These are phyloP conservation scores for Macheiramphus alcinus DNA, from an alignment of 2,113 vertebrate species.

Conservation along the genomic window DNA sequence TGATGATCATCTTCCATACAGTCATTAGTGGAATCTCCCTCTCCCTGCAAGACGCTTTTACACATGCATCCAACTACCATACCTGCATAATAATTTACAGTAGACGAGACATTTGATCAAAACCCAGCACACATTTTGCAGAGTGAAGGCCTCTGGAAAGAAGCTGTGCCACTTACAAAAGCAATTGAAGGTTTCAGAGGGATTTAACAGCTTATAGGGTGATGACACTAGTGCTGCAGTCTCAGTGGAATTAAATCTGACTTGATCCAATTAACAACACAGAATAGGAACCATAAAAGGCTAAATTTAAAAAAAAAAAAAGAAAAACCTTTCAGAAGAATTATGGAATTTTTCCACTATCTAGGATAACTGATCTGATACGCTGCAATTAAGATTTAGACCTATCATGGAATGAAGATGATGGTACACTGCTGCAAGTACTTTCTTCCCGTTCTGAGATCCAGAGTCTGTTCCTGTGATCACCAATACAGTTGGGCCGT, in stretches of 20 bases:
- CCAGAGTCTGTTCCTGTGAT: background rate
- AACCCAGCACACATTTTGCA: background rate
- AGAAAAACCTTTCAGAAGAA: background rate
- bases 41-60: background rate
- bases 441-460: background rate
- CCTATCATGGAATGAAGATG: background rate
- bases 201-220: background rate
- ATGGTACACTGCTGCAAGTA: background rate
- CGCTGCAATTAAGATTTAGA: background rate
- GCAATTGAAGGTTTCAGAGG: background rate
- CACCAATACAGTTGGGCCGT: accelerated
- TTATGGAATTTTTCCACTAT: background rate
- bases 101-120: background rate
- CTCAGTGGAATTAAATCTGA: slow-evolving; percentile 2
- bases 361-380: background rate
- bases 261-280: background rate
- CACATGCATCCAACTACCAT: background rate
- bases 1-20: background rate
- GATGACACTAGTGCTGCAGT: background rate
- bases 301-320: background rate
- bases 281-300: background rate
- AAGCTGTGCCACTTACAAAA: background rate
- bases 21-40: background rate
- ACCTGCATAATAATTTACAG: background rate
- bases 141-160: background rate